A percentile compares a stretch with the other conserved stretches of the same genome.
phyloP scores from a whole-genome alignment of 2,797 vertebrate genomes.

The Phataginus tetradactyla region DNA sequence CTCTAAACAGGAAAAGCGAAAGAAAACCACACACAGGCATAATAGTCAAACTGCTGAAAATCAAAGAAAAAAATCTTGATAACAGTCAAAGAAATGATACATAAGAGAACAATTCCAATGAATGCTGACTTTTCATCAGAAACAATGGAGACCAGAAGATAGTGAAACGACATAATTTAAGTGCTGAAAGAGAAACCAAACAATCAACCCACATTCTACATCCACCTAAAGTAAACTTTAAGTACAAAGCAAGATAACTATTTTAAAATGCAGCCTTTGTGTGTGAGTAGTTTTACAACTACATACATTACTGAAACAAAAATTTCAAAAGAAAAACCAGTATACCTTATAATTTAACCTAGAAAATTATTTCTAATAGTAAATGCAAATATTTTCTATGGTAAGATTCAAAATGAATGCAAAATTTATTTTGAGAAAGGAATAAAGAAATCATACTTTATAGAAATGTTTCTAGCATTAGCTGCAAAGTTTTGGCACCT shows the following conservation, averaged over 20 bases:
- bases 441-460: constrained; percentile 19
- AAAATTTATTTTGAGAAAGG: not conserved
- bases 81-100: not conserved
- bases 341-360: not conserved
- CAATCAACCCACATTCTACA: not conserved
- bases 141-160: not conserved
- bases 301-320: constrained; percentile 1
- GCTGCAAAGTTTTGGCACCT: not conserved
- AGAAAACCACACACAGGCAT: not conserved
- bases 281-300: constrained; percentile 8
- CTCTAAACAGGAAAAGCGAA: not conserved
- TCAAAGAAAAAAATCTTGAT: constrained; percentile 15
- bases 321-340: constrained; percentile 28
- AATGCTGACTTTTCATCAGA: constrained; percentile 12
- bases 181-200: not conserved
- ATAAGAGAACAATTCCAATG: not conserved
- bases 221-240: not conserved
- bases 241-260: not conserved
- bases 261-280: not conserved
- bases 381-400: not conserved
- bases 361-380: constrained; percentile 38
- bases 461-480: not conserved
- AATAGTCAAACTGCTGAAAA: constrained; percentile 17
- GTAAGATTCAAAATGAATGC: not conserved
- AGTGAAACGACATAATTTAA: not conserved